These are phyloP conservation scores for Diploptera punctata DNA, from an alignment of 2,888 invertebrate genomes.

Conservation along the genomic window DNA sequence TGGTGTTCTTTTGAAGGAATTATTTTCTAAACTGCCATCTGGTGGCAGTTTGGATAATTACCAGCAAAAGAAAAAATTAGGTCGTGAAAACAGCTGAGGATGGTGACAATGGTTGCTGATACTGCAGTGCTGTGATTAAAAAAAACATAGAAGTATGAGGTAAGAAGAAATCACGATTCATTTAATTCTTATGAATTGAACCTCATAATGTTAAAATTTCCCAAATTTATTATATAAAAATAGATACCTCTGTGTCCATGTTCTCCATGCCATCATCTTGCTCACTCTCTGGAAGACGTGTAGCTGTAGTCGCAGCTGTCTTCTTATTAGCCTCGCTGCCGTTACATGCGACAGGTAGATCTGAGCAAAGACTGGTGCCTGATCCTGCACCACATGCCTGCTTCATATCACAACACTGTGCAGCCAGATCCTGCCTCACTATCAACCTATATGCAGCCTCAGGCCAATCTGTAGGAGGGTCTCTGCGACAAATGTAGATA, in stretches of 20 bases:
- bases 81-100: too few relatives aligned
- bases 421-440: conserved; percentile 74
- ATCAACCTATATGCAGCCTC: conserved; percentile 72
- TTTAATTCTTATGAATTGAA: too few relatives aligned
- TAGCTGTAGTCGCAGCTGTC: conserved; percentile 53
- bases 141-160: too few relatives aligned
- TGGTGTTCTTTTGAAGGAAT: too few relatives aligned
- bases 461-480: conserved; percentile 77
- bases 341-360: background rate
- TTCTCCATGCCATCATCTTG: conserved; percentile 72
- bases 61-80: too few relatives aligned
- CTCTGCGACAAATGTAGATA: conserved; percentile 71
- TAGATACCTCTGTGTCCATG: conserved; percentile 54
- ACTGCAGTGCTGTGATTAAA: too few relatives aligned
- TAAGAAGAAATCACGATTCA: too few relatives aligned
- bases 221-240: too few relatives aligned
- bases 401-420: conserved; percentile 45
- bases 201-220: too few relatives aligned
- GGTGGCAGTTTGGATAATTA: too few relatives aligned
- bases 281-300: conserved; percentile 50
- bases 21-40: too few relatives aligned
- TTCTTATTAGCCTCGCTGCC: conserved; percentile 12
- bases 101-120: too few relatives aligned
- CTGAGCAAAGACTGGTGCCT: background rate
- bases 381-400: background rate